Evolutionary conservation across 2,888 invertebrate species (phyloP).

Genomic region (Hirtodrosophila duncani): DNA sequence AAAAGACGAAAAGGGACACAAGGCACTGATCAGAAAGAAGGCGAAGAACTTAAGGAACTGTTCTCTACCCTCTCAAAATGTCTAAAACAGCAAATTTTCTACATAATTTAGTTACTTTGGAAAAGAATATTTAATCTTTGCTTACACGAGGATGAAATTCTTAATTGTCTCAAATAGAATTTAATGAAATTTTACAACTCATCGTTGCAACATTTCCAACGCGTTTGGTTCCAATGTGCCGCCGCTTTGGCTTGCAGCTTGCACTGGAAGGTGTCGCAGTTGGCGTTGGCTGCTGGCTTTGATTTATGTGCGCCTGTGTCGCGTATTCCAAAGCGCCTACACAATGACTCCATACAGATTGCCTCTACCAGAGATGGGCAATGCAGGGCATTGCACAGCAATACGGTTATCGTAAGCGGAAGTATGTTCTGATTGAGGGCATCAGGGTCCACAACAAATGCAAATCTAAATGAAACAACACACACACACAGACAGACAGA

Average conservation of each 20-base stretch:
- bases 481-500: conserved; percentile 1
- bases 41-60: no score
- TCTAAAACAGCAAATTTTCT: no score
- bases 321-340: conserved; percentile 55
- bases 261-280: conserved; percentile 35
- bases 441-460: conserved; percentile 26
- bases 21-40: no score
- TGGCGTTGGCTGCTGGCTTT: conserved; percentile 14
- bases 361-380: conserved; percentile 53
- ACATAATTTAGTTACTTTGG: no score
- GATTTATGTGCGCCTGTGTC: conserved; percentile 54
- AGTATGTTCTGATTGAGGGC: conserved; percentile 1
- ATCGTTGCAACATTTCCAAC: neutral
- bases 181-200: neutral
- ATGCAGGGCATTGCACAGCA: neutral
- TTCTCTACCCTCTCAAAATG: no score
- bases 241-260: conserved; percentile 8
- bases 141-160: no score
- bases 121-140: no score
- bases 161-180: no score
- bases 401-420: neutral
- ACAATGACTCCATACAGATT: conserved; percentile 58
- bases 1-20: no score
- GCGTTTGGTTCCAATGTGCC: conserved; percentile 18
- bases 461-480: neutral